These are phyloP conservation scores for Tinea semifulvella DNA, from an alignment of 2,888 invertebrate genomes.

Conservation along the genomic window DNA sequence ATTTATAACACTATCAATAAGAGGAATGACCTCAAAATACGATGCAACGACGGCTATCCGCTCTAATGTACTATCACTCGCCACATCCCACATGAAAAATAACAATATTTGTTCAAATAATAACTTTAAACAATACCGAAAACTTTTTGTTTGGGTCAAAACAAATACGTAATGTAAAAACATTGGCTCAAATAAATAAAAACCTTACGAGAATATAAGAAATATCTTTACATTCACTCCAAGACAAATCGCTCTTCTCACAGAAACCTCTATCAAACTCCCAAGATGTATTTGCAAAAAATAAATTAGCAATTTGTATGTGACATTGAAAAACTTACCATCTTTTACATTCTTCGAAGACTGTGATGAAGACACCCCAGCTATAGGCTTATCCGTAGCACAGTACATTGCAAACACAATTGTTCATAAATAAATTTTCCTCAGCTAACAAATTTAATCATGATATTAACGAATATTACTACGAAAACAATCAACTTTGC, in stretches of 20 bases:
- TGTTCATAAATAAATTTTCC: constrained; percentile 49
- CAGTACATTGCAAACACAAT: constrained; percentile 70
- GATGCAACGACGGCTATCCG: constrained; percentile 14
- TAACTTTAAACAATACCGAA: background rate
- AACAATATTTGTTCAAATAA: background rate
- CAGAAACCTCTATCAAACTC: background rate
- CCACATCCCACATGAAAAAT: background rate
- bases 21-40: constrained; percentile 18
- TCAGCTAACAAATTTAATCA: constrained; percentile 65
- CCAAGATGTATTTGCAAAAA: constrained; percentile 13
- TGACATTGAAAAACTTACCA: constrained; percentile 67
- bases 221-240: background rate
- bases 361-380: constrained; percentile 77
- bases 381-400: constrained; percentile 78
- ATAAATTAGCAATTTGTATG: constrained; percentile 15
- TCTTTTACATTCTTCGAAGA: constrained; percentile 77
- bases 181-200: background rate
- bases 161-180: background rate
- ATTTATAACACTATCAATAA: constrained; percentile 7
- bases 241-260: background rate
- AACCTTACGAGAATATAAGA: background rate
- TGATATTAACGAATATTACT: constrained; percentile 44
- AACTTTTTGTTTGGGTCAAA: constrained; percentile 3
- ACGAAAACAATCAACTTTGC: constrained; percentile 43
- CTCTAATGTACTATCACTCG: constrained; percentile 7